A percentile compares a stretch with the other conserved stretches of the same genome.
phyloP scores from a whole-genome alignment of 1,140 invertebrate genomes.

The Ylistrum balloti region DNA sequence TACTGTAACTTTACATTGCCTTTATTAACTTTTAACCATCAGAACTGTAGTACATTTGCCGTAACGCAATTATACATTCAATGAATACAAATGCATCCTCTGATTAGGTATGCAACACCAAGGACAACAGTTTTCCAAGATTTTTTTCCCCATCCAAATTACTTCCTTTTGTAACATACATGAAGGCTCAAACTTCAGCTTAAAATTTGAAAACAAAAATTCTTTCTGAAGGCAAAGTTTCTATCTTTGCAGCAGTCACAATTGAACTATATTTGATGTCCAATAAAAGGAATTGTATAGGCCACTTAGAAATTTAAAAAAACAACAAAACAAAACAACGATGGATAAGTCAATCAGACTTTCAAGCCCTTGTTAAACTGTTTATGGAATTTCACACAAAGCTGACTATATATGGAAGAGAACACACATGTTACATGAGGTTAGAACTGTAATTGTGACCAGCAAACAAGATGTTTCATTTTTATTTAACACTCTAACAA shows the following conservation, averaged over 20 bases:
- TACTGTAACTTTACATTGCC: too few relatives aligned
- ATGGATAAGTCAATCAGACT: background rate
- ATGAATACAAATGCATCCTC: background rate
- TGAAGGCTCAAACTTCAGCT: background rate
- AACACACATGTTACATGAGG: background rate
- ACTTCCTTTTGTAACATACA: too few relatives aligned
- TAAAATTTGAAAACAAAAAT: background rate
- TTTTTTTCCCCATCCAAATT: background rate
- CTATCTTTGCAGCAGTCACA: background rate
- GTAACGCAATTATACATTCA: conserved; percentile 14
- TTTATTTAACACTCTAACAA: conserved; percentile 36
- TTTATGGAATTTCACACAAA: background rate
- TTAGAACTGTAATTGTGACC: background rate
- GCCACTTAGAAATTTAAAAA: too few relatives aligned
- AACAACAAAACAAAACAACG: background rate
- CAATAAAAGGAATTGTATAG: too few relatives aligned
- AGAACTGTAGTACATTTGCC: background rate
- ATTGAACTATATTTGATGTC: background rate
- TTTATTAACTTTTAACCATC: too few relatives aligned
- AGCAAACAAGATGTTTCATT: background rate
- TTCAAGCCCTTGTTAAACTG: background rate
- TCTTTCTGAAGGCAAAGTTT: background rate
- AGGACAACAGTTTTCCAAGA: background rate
- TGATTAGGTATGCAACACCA: conserved; percentile 16
- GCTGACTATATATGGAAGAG: background rate